Percentiles rank a stretch among this genome's conserved stretches.
phyloP scores from a whole-genome alignment of 2,113 vertebrate species.

The Spea multiplicata region DNA sequence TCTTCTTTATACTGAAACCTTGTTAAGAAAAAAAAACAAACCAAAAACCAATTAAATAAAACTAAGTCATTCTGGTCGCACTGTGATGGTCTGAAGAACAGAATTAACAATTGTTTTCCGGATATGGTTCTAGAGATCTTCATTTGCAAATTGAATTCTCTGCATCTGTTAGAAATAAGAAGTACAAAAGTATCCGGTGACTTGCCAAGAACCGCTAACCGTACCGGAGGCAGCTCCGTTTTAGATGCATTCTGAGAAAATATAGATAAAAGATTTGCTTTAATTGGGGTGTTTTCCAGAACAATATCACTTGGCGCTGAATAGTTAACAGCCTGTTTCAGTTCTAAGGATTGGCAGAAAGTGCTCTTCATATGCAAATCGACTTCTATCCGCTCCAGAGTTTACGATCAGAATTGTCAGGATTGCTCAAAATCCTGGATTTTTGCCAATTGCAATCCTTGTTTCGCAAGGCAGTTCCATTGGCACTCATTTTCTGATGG shows the following conservation, averaged over 20 bases:
- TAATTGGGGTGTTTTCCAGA: not conserved
- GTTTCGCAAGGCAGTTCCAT: not conserved
- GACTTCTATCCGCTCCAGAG: not conserved
- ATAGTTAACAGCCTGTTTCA: constrained; percentile 7
- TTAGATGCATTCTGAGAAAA: not conserved
- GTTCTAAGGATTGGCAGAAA: constrained; percentile 10
- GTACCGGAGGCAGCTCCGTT: not conserved
- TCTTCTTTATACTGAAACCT: too few species aligned
- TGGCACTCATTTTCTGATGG: too few species aligned
- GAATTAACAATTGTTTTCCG: too few species aligned
- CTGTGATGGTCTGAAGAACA: too few species aligned
- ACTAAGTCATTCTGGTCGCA: too few species aligned
- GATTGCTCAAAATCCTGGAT: not conserved
- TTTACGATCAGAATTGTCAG: not conserved
- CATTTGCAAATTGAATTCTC: too few species aligned
- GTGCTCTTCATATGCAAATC: constrained; percentile 14
- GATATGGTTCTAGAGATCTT: too few species aligned
- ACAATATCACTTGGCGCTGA: not conserved
- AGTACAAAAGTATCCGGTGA: too few species aligned
- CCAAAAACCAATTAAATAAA: too few species aligned
- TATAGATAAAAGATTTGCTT: not conserved
- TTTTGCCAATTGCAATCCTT: not conserved
- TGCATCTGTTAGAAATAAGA: too few species aligned
- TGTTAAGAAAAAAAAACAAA: too few species aligned
- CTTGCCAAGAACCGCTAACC: not conserved